Base-by-base conservation (phyloP, 1,140 invertebrate species). In the Drosophila ohnishii region DNA sequence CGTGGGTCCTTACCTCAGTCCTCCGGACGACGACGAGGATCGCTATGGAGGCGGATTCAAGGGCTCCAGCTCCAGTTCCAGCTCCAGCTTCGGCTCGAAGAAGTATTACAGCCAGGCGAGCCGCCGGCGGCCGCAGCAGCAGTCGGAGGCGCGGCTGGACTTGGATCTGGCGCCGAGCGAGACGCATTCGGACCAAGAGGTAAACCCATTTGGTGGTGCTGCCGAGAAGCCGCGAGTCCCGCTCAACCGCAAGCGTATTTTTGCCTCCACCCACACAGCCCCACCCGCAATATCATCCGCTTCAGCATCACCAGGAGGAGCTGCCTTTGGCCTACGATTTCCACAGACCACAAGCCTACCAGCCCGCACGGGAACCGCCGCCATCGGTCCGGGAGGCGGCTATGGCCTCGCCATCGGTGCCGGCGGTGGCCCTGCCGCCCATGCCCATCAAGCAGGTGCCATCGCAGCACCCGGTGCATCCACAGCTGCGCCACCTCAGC, bases 391-490 rank as follows among this genome's bases (percentile, higher is more conserved):
- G 30, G 63, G 32, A 51, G 34, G 19, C 47, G 32, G 35, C 8
- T 60, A 35, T 61, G 30, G 57, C 40, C 16, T 37, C 58, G 50
- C 51, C 35, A 45, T 34, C n/a, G 59, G 65, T 48, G 62, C 64
- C 66, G 60, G 67, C 51, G 63, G 60, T 61, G 47, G 57, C 75
- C 69, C 61, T 87, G 71, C 83, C 84, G 37, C 90, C 90, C 75
- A 88, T 88, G 74, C 87, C 85, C 75, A 91, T 76, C 79, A 93
- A 94, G 88, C 92, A 94, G 57, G 64, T 73, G 62, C 30, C 60
- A 13, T 71, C 70, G 58, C 60, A 55, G 22, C 79, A 77, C 45
- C 58, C 61, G 40, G 11, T 58, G 45, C 78, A 74, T 44, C 71
- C 69, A 51, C 80, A 81, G 56, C 61, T 71, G 58, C 83, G 59